Evolutionary conservation across 2,797 vertebrate species (phyloP).

Genomic region (Diglossa cyanea): DNA sequence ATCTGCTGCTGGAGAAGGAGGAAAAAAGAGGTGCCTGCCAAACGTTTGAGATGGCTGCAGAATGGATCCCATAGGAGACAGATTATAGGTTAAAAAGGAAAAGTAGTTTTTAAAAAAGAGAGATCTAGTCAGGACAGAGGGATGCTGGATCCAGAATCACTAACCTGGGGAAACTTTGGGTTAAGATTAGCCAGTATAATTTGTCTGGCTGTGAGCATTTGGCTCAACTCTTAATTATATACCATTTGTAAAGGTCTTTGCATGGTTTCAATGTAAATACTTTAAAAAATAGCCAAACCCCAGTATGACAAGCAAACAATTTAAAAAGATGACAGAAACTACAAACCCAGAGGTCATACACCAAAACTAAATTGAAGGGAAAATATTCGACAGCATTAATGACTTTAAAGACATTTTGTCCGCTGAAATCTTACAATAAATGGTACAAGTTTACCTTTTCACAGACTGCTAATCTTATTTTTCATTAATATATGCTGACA

Average conservation of each 20-base stretch:
- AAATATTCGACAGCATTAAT: background rate
- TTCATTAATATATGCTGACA: background rate
- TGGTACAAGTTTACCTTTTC: background rate
- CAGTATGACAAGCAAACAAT: background rate
- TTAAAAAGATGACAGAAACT: background rate
- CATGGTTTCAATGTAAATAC: background rate
- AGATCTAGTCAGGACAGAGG: background rate
- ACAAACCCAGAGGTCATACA: background rate
- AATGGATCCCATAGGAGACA: background rate
- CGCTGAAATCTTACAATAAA: background rate
- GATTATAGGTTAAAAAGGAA: background rate
- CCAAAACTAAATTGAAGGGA: background rate
- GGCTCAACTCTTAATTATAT: background rate
- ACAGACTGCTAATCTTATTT: background rate
- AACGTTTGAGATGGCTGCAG: background rate
- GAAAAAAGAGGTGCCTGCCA: background rate
- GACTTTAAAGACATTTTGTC: background rate
- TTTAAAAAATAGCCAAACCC: background rate
- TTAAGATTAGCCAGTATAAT: background rate
- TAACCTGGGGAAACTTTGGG: background rate
- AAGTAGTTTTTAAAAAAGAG: background rate
- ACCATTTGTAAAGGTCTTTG: background rate
- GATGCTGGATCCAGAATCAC: background rate
- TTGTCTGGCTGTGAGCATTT: background rate
- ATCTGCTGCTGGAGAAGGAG: background rate